Evolutionary conservation across 1,140 invertebrate species (phyloP).

Genomic region (Trichonephila clavata): DNA sequence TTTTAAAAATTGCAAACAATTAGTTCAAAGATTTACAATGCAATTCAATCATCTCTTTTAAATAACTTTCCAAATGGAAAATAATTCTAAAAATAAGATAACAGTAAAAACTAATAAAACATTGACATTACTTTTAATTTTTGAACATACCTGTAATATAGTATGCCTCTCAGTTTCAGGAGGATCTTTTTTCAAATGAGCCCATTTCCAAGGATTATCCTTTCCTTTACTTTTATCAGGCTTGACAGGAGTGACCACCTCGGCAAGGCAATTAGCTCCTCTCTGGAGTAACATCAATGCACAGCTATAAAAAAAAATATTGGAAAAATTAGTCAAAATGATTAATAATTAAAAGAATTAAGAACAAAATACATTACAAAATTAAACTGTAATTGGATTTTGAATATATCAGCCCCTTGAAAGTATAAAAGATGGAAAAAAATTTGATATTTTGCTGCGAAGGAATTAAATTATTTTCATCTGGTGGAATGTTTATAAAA

Average conservation of each 20-base stretch:
- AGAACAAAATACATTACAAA: not conserved
- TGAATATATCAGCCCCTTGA: not conserved
- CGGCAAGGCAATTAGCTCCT: slow-evolving; percentile 80
- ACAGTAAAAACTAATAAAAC: too few species aligned
- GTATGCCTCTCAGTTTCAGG: slow-evolving; percentile 35
- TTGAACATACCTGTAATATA: slow-evolving; percentile 71
- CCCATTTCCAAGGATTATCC: slow-evolving; percentile 78
- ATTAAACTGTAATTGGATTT: not conserved
- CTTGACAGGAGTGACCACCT: slow-evolving; percentile 48
- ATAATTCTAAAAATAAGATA: too few species aligned
- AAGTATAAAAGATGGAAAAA: too few species aligned
- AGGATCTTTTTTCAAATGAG: slow-evolving; percentile 77
- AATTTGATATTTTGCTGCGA: too few species aligned
- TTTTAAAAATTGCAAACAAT: too few species aligned
- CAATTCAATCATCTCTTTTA: too few species aligned
- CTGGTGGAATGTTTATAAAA: too few species aligned
- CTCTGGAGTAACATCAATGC: slow-evolving; percentile 82
- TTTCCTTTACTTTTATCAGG: slow-evolving; percentile 77
- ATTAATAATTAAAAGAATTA: not conserved
- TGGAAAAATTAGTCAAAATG: not conserved
- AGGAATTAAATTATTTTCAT: too few species aligned
- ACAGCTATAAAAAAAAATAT: slow-evolving; percentile 79
- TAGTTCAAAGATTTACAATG: too few species aligned
- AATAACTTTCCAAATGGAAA: too few species aligned
- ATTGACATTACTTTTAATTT: not conserved